Conservation (phyloP, 2,888 invertebrate genomes). For the Corythucha ciliata region DNA sequence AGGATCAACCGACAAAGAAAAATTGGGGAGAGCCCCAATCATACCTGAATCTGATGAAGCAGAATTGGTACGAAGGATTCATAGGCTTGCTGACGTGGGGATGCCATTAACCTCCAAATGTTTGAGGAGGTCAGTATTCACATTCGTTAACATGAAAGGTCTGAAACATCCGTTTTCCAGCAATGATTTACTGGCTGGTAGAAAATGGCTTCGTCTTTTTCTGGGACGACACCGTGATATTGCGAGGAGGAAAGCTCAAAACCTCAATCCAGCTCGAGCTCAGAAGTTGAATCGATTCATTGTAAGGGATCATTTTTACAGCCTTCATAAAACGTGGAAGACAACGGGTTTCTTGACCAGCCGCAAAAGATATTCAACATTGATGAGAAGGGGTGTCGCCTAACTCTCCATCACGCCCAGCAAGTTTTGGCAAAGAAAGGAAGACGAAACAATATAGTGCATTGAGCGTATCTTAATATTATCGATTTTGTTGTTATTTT, state of each 20-base stretch:
- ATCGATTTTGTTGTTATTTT: too few species aligned
- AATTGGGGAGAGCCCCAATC: too few species aligned
- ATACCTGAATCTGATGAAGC: too few species aligned
- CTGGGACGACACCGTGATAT: not conserved
- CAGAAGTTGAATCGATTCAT: conserved; percentile 14
- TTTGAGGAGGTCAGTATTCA: not conserved
- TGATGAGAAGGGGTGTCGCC: conserved; percentile 13
- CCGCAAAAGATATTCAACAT: not conserved
- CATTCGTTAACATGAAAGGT: not conserved
- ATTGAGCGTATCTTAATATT: too few species aligned
- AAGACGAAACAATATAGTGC: too few species aligned
- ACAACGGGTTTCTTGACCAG: conserved; percentile 13
- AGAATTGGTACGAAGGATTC: too few species aligned
- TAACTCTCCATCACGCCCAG: conserved; percentile 38
- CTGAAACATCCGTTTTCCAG: not conserved
- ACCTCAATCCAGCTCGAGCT: not conserved
- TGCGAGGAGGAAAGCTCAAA: not conserved
- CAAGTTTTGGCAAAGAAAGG: too few species aligned
- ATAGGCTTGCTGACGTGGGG: not conserved
- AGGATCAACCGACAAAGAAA: too few species aligned
- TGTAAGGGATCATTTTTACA: conserved; percentile 35
- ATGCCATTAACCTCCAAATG: not conserved
- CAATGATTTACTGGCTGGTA: not conserved
- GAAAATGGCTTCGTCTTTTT: not conserved
- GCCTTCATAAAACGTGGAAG: conserved; percentile 31